phyloP scores from a whole-genome alignment of 2,888 invertebrate genomes.

The Enoplolaimus lenunculus region DNA sequence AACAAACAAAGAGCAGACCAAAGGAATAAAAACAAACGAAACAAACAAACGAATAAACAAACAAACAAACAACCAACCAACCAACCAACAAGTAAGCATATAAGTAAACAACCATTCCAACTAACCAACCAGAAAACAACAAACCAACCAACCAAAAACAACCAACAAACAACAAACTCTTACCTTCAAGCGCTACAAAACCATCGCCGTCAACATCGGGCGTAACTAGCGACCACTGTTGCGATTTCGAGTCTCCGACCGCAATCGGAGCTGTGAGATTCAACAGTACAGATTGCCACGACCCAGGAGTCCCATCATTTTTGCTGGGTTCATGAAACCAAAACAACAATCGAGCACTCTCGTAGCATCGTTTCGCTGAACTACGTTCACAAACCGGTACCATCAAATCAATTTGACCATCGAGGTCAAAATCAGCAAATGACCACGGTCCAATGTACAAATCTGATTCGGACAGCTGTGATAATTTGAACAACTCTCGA shows the following conservation, averaged over 20 bases:
- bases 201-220: too few relatives aligned
- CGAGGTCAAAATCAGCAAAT: slow-evolving; percentile 20
- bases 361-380: neutral
- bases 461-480: neutral
- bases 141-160: too few relatives aligned
- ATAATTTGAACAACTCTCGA: neutral
- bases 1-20: too few relatives aligned
- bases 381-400: slow-evolving; percentile 10
- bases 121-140: too few relatives aligned
- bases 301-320: neutral
- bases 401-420: slow-evolving; percentile 17
- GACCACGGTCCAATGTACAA: slow-evolving; percentile 7
- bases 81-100: too few relatives aligned
- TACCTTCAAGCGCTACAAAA: too few relatives aligned
- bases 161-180: too few relatives aligned
- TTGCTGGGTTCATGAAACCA: too few relatives aligned
- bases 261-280: neutral
- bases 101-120: too few relatives aligned
- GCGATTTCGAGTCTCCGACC: neutral
- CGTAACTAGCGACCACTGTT: neutral
- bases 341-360: neutral
- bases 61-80: too few relatives aligned
- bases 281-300: neutral
- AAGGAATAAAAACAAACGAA: too few relatives aligned
- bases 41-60: too few relatives aligned